These are phyloP conservation scores for Eueides isabella DNA, from an alignment of 1,140 invertebrate species.

Conservation along the genomic window DNA sequence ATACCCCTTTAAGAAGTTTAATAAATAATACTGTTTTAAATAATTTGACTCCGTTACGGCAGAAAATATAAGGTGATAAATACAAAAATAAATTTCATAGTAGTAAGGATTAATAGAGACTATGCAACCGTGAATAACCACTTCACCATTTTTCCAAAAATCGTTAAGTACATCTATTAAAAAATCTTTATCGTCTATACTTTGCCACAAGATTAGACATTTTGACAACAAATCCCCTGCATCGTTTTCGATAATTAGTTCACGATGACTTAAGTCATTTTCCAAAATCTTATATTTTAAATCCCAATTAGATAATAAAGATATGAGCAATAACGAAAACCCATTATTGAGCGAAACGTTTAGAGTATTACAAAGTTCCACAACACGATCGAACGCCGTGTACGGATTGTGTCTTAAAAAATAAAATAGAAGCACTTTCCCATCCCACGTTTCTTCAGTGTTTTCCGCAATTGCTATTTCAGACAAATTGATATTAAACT, in stretches of 20 bases:
- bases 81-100: constrained; percentile 78
- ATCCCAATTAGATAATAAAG: constrained; percentile 73
- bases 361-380: constrained; percentile 69
- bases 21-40: constrained; percentile 72
- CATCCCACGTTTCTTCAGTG: constrained; percentile 75
- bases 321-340: constrained; percentile 74
- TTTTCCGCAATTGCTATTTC: constrained; percentile 69
- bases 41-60: constrained; percentile 52
- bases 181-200: constrained; percentile 69
- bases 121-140: constrained; percentile 69
- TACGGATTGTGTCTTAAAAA: constrained; percentile 65
- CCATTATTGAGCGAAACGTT: constrained; percentile 71
- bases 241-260: constrained; percentile 57
- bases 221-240: constrained; percentile 56
- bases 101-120: constrained; percentile 79
- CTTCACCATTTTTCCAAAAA: constrained; percentile 79
- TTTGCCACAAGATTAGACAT: constrained; percentile 71
- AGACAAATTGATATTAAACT: constrained; percentile 72
- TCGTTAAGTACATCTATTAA: constrained; percentile 70
- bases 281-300: constrained; percentile 67
- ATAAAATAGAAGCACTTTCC: constrained; percentile 69
- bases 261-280: constrained; percentile 61
- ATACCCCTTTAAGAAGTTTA: constrained; percentile 77
- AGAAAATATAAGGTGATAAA: constrained; percentile 67
- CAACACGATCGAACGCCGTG: constrained; percentile 57